Conservation (phyloP, 92 coral and sea anemone species). For the Paragorgia papillata region DNA sequence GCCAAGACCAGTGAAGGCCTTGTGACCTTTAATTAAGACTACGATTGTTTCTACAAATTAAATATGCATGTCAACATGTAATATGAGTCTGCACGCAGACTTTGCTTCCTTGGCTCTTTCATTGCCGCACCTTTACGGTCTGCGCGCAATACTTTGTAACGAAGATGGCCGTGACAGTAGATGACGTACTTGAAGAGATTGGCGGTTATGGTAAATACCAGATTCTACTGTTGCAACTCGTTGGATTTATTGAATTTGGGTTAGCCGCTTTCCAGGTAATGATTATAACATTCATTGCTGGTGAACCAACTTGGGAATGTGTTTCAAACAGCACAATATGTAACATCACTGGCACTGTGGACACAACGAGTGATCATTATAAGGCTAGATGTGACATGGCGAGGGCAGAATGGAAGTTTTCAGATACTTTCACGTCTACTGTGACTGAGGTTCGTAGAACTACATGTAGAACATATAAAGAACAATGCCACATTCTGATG, state of each 20-base stretch:
- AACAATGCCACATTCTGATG: no score
- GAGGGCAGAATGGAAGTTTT: slow-evolving; percentile 76
- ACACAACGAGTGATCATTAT: slow-evolving; percentile 42
- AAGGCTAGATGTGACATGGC: slow-evolving; percentile 63
- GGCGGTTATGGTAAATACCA: slow-evolving; percentile 54
- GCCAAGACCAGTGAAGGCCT: no score
- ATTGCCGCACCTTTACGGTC: no score
- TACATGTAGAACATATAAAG: no score
- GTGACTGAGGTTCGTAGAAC: slow-evolving; percentile 84
- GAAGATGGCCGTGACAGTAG: slow-evolving; percentile 21
- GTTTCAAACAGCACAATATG: slow-evolving; percentile 58
- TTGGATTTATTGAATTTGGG: slow-evolving; percentile 48
- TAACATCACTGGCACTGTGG: slow-evolving; percentile 37
- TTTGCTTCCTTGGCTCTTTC: no score
- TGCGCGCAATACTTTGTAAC: no score
- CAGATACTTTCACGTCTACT: slow-evolving; percentile 67
- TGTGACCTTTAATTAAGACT: no score
- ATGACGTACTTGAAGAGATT: slow-evolving; percentile 39
- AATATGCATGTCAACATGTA: no score
- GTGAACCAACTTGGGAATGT: slow-evolving; percentile 66
- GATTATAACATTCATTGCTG: slow-evolving; percentile 60
- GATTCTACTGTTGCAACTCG: slow-evolving; percentile 38
- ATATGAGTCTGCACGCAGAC: no score
- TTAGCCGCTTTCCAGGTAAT: slow-evolving; percentile 52
- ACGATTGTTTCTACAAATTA: no score